Evolutionary conservation across 2,888 invertebrate genomes (phyloP), one percentile per base, ranked within the genome.

Genomic region (Trachelus tabidus): DNA sequence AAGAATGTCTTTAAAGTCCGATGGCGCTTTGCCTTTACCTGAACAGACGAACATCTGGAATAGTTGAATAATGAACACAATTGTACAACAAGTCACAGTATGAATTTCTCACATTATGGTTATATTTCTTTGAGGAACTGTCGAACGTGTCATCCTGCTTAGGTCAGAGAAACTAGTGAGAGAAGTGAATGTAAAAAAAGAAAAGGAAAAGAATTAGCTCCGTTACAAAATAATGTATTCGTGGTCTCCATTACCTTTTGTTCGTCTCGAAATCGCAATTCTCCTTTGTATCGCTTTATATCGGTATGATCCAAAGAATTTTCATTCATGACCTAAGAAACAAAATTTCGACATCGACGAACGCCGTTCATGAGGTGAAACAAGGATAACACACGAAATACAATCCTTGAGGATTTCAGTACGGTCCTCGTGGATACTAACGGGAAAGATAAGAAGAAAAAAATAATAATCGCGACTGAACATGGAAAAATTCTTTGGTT

Each of bases 221-320:
- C 69, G 23, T 56, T 23, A 15, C 9, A 56, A 56, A 56, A 56
- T 23, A 56, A 56, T 56, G 56, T 56, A 56, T 23, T 56, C 56
- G 56, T 23, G 56, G 56, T 56, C 9, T 56, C 23, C 15, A 2
- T 9, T 56, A 23, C 23, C 23, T 56, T 56, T 56, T 15, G 40
- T 40, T 40, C 15, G 15, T 56, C 56, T 56, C 56, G 9, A 56
- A 56, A 56, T 56, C 23, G 40, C 40, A 15, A 56, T 56, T 56
- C 56, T 23, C 23, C 15, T 56, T 56, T 56, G 2, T 56, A 9
- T 56, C 56, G 9, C 56, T 23, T 23, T 3, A 9, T 2, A 9
- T 9, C 6, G 83, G 85, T 85, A 86, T 86, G 87, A 89, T 82
- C 88, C 89, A 88, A 89, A 89, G 89, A 86, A 89, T 89, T 89